Evolutionary conservation across 2,113 vertebrate species (phyloP), one percentile per base, ranked within the genome.

Genomic region (Podarcis muralis): DNA sequence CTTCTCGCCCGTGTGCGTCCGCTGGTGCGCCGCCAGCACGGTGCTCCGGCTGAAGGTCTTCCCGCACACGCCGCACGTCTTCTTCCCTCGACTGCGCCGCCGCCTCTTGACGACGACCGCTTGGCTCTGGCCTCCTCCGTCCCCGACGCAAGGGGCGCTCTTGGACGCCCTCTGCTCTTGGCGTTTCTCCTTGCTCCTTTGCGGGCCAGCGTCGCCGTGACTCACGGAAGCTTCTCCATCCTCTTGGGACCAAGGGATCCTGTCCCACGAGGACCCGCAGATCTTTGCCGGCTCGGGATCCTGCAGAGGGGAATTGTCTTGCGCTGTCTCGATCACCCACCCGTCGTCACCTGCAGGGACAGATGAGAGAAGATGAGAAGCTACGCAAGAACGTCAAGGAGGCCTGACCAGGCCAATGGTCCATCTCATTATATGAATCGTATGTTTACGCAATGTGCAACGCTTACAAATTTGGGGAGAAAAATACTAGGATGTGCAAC

Each of bases 41-140:
- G 93, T 94, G 78, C 92, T 95, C 37, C 93, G 91, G 22, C 92
- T 93, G 83, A 97, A 96, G 57, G 91, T 90, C 88, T 96, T 97
- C 8, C 89, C 93, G 40, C 95, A 96, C 20, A 94, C 93, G 0
- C 83, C 84, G 78, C 97, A 98, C 18, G 90, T 91, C 18, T 93
- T 94, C 0, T 91, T 92, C 57, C 92, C 96, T 83, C 96, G 93
- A 66, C 92, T 95, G 0, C 93, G 91, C 40, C 95, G 94, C 59
- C 92, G 91, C 30, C 93, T 90, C 43, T 91, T 94, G 57, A 90
- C 16, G 6, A 90, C 83, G 15, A 93, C 86, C 7, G 92, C 8
- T n/a, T 92, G 95, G 75, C 82, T 93, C 32, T 87, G 90, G 7
- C 89, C 93, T 40, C 95, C 93, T 5, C 78, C 72, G 32, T 91